These are phyloP conservation scores for Lithobius niger DNA, from an alignment of 1,140 invertebrate species.

Conservation along the genomic window DNA sequence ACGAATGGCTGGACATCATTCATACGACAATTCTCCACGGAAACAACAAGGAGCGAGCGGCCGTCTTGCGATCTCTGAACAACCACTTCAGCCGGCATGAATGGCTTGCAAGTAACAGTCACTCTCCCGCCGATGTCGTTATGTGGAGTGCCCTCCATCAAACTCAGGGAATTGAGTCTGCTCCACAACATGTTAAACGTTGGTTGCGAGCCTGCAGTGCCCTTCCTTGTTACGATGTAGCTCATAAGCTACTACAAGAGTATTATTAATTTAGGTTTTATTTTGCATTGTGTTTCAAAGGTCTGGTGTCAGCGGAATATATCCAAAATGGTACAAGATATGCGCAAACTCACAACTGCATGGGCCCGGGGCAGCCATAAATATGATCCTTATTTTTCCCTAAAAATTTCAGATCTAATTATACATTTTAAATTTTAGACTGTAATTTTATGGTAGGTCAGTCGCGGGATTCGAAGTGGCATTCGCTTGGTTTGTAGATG, in stretches of 20 bases:
- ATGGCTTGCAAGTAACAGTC: constrained; percentile 24
- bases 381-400: too few species aligned
- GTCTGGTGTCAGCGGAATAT: too few species aligned
- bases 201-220: constrained; percentile 22
- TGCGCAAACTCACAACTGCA: too few species aligned
- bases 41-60: constrained; percentile 26
- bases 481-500: too few species aligned
- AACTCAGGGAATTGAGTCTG: constrained; percentile 13
- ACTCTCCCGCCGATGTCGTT: constrained; percentile 29
- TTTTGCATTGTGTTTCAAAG: too few species aligned
- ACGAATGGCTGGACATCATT: constrained; percentile 35
- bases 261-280: background rate
- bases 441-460: too few species aligned
- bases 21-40: constrained; percentile 14
- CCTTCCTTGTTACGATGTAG: constrained; percentile 2
- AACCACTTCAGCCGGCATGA: constrained; percentile 22
- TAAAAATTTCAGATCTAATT: too few species aligned
- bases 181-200: constrained; percentile 27
- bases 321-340: too few species aligned
- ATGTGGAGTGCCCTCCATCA: constrained; percentile 28
- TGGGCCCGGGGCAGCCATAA: too few species aligned
- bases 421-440: too few species aligned
- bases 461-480: too few species aligned
- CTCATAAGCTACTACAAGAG: constrained; percentile 2
- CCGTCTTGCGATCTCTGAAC: constrained; percentile 25